Conservation (phyloP, 2,888 invertebrate genomes). For the Andrena fulva region DNA sequence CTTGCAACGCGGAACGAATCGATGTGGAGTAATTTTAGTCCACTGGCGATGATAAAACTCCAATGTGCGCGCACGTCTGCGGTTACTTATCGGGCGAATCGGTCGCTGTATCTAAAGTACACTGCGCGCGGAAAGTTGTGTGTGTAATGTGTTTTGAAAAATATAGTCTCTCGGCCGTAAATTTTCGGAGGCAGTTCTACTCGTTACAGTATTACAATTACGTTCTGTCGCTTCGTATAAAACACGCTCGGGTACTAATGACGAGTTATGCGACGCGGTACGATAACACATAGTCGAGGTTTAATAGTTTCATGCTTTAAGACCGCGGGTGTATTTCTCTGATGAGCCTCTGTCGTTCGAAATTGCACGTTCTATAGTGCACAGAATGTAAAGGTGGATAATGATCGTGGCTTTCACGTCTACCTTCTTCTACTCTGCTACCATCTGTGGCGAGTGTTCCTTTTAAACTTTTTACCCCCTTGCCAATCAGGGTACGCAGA, state of each 20-base stretch:
- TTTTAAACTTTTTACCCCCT: not conserved
- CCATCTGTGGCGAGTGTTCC: not conserved
- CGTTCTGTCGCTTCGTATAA: conserved; percentile 34
- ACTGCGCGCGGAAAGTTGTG: not conserved
- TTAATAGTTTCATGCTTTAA: conserved; percentile 14
- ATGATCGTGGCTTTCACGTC: not conserved
- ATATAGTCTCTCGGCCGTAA: conserved; percentile 14
- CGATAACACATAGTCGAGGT: conserved; percentile 10
- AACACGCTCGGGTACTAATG: conserved; percentile 29
- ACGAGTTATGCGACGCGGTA: conserved; percentile 16
- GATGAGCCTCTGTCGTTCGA: conserved; percentile 21
- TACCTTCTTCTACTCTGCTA: not conserved
- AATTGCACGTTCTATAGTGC: conserved; percentile 22
- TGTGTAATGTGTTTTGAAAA: conserved; percentile 20
- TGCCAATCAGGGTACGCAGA: not conserved
- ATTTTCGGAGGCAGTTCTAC: not conserved
- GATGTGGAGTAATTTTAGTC: not conserved
- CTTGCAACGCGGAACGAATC: not conserved
- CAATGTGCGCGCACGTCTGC: not conserved
- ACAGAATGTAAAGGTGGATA: not conserved
- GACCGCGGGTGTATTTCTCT: conserved; percentile 11
- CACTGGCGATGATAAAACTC: not conserved
- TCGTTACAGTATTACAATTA: conserved; percentile 25
- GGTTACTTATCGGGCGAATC: not conserved
- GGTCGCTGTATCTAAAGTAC: not conserved